Evolutionary conservation across 2,888 invertebrate genomes (phyloP).

Genomic region (Tachina lurida): DNA sequence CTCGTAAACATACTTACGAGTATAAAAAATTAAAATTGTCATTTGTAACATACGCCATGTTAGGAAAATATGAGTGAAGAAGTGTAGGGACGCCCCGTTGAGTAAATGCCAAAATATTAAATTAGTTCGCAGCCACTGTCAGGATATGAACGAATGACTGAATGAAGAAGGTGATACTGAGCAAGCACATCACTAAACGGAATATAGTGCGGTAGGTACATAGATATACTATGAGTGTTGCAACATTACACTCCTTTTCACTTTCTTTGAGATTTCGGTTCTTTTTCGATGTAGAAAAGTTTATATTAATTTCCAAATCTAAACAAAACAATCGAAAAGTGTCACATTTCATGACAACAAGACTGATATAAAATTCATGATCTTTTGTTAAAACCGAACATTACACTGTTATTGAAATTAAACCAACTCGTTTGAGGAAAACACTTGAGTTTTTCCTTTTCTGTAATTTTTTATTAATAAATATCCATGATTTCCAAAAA

Average conservation of each 20-base stretch:
- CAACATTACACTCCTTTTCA: conserved; percentile 45
- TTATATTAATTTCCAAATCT: conserved; percentile 26
- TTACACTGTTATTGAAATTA: conserved; percentile 48
- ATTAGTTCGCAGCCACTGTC: conserved; percentile 68
- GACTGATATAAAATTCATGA: conserved; percentile 26
- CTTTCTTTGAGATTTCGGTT: conserved; percentile 18
- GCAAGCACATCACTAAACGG: not conserved
- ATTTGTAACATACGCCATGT: not conserved
- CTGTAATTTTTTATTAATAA: conserved; percentile 47
- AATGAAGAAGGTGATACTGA: conserved; percentile 44
- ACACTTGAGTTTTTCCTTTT: conserved; percentile 59
- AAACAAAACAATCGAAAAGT: conserved; percentile 59
- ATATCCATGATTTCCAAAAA: conserved; percentile 32
- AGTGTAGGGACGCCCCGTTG: conserved; percentile 59
- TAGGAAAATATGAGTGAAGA: conserved; percentile 19
- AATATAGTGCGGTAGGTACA: conserved; percentile 68
- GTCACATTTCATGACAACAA: conserved; percentile 59
- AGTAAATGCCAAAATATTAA: conserved; percentile 66
- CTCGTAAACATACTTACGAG: not conserved
- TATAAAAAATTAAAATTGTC: not conserved
- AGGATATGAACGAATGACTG: conserved; percentile 53
- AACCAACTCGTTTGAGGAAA: conserved; percentile 23
- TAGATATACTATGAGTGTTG: conserved; percentile 7
- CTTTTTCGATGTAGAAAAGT: not conserved
- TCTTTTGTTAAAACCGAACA: conserved; percentile 59